A percentile compares a stretch with the other conserved stretches of the same genome.
Evolutionary conservation across 2,888 invertebrate species (phyloP).

Genomic region (Nysson spinosus): DNA sequence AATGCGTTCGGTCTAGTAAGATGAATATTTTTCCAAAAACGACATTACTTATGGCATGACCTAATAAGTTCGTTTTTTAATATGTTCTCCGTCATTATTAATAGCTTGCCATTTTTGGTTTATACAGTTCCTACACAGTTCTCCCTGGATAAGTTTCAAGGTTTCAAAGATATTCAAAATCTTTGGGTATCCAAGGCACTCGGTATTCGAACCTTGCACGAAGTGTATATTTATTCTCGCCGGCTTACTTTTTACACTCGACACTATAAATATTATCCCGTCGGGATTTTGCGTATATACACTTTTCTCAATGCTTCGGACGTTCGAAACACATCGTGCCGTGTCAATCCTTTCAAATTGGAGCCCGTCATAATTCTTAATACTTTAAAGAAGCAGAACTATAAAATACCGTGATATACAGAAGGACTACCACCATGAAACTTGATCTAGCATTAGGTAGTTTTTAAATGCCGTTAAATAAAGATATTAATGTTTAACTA

Average conservation of each 20-base stretch:
- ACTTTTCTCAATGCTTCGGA: conserved; percentile 33
- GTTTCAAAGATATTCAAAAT: conserved; percentile 24
- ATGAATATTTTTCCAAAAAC: too few species aligned
- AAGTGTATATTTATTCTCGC: conserved; percentile 53
- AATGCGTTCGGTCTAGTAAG: too few species aligned
- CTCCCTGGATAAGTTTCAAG: conserved; percentile 19
- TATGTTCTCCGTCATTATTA: too few species aligned
- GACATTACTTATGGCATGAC: too few species aligned
- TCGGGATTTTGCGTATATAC: conserved; percentile 43
- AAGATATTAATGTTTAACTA: background rate
- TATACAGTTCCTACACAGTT: too few species aligned
- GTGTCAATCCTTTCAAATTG: conserved; percentile 18
- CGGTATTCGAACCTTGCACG: conserved; percentile 29
- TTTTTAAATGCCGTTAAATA: background rate
- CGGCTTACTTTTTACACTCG: conserved; percentile 54
- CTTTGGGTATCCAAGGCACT: conserved; percentile 27
- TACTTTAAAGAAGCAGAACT: too few species aligned
- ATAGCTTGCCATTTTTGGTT: too few species aligned
- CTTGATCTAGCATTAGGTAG: too few species aligned
- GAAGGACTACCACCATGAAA: too few species aligned
- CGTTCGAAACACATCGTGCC: conserved; percentile 32
- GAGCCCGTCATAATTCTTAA: conserved; percentile 15
- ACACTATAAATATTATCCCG: conserved; percentile 55
- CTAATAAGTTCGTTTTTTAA: too few species aligned
- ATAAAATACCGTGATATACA: too few species aligned